Conservation (phyloP, 2,113 vertebrate species). For the Pholis gunnellus region DNA sequence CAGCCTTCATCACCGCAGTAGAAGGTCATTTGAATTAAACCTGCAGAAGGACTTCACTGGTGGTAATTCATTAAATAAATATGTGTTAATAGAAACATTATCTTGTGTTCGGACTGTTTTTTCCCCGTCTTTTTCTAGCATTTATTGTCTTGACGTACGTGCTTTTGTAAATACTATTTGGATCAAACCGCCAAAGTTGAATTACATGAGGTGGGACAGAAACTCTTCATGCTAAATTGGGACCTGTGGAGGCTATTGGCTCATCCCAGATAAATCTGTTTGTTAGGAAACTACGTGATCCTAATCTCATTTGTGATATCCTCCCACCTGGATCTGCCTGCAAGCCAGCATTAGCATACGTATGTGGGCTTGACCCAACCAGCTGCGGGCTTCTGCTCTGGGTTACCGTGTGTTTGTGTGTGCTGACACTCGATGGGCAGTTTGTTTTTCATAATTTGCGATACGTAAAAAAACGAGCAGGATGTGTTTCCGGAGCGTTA, state of each 20-base stretch:
- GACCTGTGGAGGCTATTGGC: neutral
- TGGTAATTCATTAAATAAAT: too few relatives aligned
- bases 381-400: constrained; percentile 31
- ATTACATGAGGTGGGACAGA: neutral
- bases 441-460: neutral
- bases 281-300: constrained; percentile 48
- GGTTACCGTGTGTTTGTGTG: neutral
- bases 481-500: neutral
- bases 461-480: neutral
- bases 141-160: too few relatives aligned
- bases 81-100: too few relatives aligned
- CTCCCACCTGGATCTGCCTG: constrained; percentile 53
- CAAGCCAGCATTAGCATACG: constrained; percentile 30
- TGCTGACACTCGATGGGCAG: neutral
- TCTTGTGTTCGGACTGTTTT: too few relatives aligned
- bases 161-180: too few relatives aligned
- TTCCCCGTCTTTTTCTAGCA: too few relatives aligned
- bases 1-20: too few relatives aligned
- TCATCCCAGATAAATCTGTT: constrained; percentile 48
- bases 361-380: constrained; percentile 35
- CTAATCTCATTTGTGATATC: constrained; percentile 51
- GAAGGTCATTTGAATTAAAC: neutral
- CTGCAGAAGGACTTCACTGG: too few relatives aligned
- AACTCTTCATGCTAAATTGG: neutral
- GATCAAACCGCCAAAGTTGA: too few relatives aligned